Evolutionary conservation across 92 coral and sea anemone genomes (phyloP), one percentile per base, ranked within the genome.

Genomic region (Muricea muricata): DNA sequence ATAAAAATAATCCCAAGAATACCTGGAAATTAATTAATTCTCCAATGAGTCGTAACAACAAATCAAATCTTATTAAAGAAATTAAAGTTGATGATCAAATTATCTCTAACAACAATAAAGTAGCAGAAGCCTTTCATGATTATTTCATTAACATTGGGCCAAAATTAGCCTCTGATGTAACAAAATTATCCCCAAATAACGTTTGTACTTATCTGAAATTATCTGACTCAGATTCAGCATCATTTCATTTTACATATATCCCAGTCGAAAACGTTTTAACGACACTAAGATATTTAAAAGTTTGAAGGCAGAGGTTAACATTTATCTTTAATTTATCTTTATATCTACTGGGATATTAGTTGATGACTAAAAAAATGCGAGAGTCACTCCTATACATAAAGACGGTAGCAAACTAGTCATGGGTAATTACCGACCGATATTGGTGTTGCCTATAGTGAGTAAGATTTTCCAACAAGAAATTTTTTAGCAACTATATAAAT

Each of bases 401-500:
- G 57, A 65, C 14, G 87, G 52, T 24, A 80, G 46, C 45, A 65
- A 68, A 47, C 81, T 66, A 21, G 28, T 18, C 23, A 17, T 25
- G 52, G 66, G 66, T 13, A 69, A 69, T 48, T 82, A 82, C 32
- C 26, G 86, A 34, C 86, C 86, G 40, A 82, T 82, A 25, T 79
- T 9, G 9, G 9, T 37, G 4, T 9, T 37, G 9, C 42, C 42
- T 4, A 37, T 37, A 37, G 9, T 37, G 9, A 37, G 42, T 37
- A 37, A 37, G 42, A 9, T 37, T 37, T 37, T 37, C 42, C 5
- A 37, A 37, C 61, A 85, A 45, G 66, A 77, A 56, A 65, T 85
- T 10, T 85, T 85, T 46, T 54, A 33, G n/a, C 89, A 85, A 52
- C 28, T 86, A 17, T 86, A 86, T 75, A 54, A 50, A 29, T 67